Base-by-base conservation (phyloP, 2,888 invertebrate genomes). In the Cordilura impudica region DNA sequence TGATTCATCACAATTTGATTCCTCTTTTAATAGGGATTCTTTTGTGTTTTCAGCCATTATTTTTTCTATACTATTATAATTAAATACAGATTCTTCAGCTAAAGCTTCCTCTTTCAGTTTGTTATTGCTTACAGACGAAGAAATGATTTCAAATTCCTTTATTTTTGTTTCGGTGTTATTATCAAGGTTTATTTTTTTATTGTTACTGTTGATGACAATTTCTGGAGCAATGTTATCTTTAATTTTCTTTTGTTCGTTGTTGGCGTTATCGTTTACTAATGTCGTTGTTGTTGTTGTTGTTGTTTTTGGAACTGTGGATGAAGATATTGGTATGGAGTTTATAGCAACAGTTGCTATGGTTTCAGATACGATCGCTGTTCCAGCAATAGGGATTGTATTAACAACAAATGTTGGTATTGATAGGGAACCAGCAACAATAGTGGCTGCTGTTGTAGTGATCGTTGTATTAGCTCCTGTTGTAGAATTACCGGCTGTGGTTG, bases 11-110 rank as follows among this genome's bases (percentile, higher is more conserved):
- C 49, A 18, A 10, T 72, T 63, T 16, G 39, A 49, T 14, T 72
- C 80, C 78, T 72, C 69, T 43, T 75, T 76, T 6, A 56, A 14
- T 1, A 54, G 54, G 0, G 58, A 43, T 45, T 81, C 76, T 31
- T 78, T 75, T 12, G 69, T 47, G 21, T 81, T 82, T 66, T 82
- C 82, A 18, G 82, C 78, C 81, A 82, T 82, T 69, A 78, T 81
- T 67, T 81, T 81, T 60, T 66, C 31, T 14, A 61, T 83, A 60
- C 61, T 78, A 47, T 53, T 78, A 54, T 71, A 66, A 56, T 61
- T 74, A n/a, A 74, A 71, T 8, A 61, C 39, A 61, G 54, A 35
- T 49, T 58, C 60, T 8, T 63, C 29, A 31, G 47, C n/a, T 19
- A 61, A 61, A 12, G 70, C 47, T 12, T 69, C 69, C 26, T 70